Conservation (phyloP, 92 coral and sea anemone genomes). For the Parazoanthus darwini region DNA sequence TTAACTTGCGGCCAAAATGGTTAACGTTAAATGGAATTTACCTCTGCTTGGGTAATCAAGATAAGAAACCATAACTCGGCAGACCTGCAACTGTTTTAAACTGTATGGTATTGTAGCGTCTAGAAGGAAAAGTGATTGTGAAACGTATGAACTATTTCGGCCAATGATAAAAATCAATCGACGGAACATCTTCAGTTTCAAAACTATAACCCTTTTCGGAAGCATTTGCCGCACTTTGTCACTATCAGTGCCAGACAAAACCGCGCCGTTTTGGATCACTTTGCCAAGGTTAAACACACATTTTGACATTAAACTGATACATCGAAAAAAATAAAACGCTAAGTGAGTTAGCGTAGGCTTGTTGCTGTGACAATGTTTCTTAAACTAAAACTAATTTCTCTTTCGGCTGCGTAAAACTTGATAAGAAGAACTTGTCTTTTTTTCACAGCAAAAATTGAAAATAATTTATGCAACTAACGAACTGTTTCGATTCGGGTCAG, state of each 20-base stretch:
- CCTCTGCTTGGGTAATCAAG: not conserved
- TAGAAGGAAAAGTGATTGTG: not conserved
- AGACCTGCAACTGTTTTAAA: not conserved
- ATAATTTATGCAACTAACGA: not conserved
- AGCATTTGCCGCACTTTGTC: not conserved
- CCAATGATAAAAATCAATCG: not conserved
- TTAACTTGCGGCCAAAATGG: not conserved
- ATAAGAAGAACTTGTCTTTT: not conserved
- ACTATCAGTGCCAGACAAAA: not conserved
- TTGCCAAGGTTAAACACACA: not conserved
- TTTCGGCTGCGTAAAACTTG: not conserved
- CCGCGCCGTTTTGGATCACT: not conserved
- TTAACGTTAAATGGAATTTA: slow-evolving; percentile 9
- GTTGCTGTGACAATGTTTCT: not conserved
- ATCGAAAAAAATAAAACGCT: not conserved
- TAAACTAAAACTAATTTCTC: not conserved
- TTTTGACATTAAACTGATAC: not conserved
- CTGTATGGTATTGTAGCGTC: not conserved
- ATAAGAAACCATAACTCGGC: no score
- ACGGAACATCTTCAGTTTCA: not conserved
- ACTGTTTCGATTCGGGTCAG: not conserved
- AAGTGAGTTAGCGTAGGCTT: not conserved
- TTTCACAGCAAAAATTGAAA: not conserved
- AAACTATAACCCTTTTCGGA: not conserved
- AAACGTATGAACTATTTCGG: not conserved